phyloP scores from a whole-genome alignment of 2,797 vertebrate species.

The Setipinna tenuifilis region DNA sequence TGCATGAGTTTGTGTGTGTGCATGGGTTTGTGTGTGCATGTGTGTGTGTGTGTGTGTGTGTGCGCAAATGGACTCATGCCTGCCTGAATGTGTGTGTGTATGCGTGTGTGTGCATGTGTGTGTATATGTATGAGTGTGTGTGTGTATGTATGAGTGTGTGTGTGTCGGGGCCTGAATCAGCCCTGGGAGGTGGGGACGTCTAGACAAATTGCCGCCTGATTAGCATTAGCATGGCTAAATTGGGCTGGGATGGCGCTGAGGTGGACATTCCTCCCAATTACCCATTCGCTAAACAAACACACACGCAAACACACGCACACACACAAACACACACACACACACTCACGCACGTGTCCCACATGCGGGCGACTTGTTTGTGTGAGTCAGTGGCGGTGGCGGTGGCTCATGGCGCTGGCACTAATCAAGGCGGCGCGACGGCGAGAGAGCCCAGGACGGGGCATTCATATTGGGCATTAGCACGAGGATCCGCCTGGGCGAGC shows the following conservation, averaged over 20 bases:
- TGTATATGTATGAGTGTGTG: neutral
- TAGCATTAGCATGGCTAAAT: slow-evolving; percentile 29
- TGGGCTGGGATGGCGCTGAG: neutral
- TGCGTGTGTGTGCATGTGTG: neutral
- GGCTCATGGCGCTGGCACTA: neutral
- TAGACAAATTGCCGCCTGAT: slow-evolving; percentile 31
- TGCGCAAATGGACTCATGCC: neutral
- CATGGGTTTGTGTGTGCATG: neutral
- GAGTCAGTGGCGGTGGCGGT: slow-evolving; percentile 26
- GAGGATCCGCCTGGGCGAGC: slow-evolving; percentile 36
- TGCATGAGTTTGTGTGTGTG: neutral
- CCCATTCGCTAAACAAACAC: slow-evolving; percentile 20
- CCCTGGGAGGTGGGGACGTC: neutral
- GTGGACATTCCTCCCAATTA: slow-evolving; percentile 36
- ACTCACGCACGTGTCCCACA: slow-evolving; percentile 30
- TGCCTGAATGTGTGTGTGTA: neutral
- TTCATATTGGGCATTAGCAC: slow-evolving; percentile 49
- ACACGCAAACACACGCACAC: slow-evolving; percentile 19
- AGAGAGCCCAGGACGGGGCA: slow-evolving; percentile 45
- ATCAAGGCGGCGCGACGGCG: slow-evolving; percentile 40
- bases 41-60: neutral
- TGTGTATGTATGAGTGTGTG: neutral
- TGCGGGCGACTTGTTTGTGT: slow-evolving; percentile 26
- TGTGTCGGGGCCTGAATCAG: neutral
- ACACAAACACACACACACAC: slow-evolving; percentile 23